phyloP scores from a whole-genome alignment of 2,888 invertebrate species.

The Drosophila longiperda region DNA sequence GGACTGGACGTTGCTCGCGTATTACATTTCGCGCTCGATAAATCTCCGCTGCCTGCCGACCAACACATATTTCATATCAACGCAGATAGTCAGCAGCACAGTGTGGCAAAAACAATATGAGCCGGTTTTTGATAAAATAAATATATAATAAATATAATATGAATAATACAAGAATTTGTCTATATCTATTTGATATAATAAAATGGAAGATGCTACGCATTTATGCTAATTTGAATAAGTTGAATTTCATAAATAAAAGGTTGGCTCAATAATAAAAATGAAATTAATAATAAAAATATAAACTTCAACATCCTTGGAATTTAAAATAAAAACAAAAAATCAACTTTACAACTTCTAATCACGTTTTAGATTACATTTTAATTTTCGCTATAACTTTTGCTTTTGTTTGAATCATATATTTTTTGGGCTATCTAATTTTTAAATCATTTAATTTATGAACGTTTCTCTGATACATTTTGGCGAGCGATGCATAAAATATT shows the following conservation, averaged over 20 bases:
- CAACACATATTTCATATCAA: constrained; percentile 81
- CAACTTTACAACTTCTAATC: not conserved
- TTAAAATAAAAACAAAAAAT: not conserved
- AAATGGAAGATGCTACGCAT: not conserved
- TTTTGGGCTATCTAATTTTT: not conserved
- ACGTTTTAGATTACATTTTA: not conserved
- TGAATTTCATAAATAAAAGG: not conserved
- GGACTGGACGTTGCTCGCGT: constrained; percentile 72
- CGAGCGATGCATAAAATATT: not conserved
- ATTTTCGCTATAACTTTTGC: not conserved
- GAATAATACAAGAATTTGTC: not conserved
- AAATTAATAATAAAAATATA: no score
- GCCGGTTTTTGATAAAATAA: not conserved
- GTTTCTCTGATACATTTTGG: constrained; percentile 6
- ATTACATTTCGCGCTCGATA: constrained; percentile 85
- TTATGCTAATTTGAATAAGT: not conserved
- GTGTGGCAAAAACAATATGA: constrained; percentile 36
- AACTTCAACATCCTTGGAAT: not conserved
- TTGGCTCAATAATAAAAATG: not conserved
- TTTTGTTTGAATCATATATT: no score
- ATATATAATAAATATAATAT: not conserved
- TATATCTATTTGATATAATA: not conserved
- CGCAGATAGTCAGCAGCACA: constrained; percentile 67
- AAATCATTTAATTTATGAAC: constrained; percentile 4
- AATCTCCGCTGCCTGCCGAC: constrained; percentile 82